phyloP scores from a whole-genome alignment of 2,797 vertebrate genomes.

The Paramormyrops hopkinsi region DNA sequence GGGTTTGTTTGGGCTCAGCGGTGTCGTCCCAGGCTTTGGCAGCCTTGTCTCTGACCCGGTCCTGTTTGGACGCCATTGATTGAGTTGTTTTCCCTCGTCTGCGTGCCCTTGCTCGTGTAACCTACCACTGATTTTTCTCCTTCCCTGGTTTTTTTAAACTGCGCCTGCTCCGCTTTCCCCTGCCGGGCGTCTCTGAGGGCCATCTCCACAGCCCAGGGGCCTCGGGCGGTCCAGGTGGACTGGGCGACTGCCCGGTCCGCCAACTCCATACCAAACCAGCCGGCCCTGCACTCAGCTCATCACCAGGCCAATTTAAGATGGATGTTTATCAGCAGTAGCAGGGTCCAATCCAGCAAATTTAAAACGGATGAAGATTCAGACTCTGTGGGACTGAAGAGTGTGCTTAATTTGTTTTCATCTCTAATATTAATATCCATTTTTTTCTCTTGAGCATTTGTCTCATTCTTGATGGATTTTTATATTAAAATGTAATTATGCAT shows the following conservation, averaged over 20 bases:
- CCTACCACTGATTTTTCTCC: background rate
- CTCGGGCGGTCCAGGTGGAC: background rate
- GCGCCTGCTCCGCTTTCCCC: background rate
- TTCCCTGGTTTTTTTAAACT: background rate
- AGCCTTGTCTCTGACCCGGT: background rate
- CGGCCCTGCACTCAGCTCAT: constrained; percentile 5
- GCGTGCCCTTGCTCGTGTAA: background rate
- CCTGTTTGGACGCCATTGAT: constrained; percentile 7
- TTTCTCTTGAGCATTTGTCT: background rate
- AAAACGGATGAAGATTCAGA: background rate
- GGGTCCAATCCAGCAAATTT: background rate
- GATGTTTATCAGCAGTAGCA: background rate
- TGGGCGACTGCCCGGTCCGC: background rate
- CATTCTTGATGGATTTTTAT: background rate
- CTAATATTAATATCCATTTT: background rate
- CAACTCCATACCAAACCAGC: background rate
- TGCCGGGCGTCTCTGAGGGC: background rate
- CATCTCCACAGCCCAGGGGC: background rate
- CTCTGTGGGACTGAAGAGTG: background rate
- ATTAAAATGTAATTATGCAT: background rate
- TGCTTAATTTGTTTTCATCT: background rate
- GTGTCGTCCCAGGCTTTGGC: background rate
- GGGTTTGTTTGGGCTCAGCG: background rate
- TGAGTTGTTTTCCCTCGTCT: constrained; percentile 1
- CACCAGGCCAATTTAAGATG: background rate